Base-by-base conservation (phyloP, 1,140 invertebrate genomes). In the Bombus waltoni region DNA sequence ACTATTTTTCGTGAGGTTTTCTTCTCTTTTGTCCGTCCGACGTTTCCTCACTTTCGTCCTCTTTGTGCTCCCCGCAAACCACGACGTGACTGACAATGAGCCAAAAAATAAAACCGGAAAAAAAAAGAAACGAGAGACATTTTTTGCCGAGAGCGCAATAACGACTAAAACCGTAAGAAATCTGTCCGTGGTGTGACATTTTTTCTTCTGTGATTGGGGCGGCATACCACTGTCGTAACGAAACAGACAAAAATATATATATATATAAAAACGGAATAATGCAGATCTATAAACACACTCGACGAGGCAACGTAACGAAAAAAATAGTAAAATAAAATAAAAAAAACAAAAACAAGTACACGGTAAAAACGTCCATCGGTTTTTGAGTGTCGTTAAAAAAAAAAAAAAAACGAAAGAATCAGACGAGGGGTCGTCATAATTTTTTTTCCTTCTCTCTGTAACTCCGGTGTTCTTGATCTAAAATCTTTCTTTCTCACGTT, bases 141-240 rank as follows among this genome's bases (percentile, higher is more conserved):
- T 89, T 91, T 94, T 94, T 92, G 81, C 90, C 88, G 93, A 93
- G 92, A 93, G 92, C 92, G 89, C 90, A 89, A 88, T 92, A 88
- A 81, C 78, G 75, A 77, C 13, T 88, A 80, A 92, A 88, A 92
- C 85, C 90, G 90, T 93, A 93, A 94, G 93, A 92, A 90, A 92
- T 79, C 89, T 93, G 90, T 95, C 91, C 93, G 93, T 94, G 89
- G 92, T 96, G 96, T 97, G 96, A 96, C 96, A 96, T 96, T 96
- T 96, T 96, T 96, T 96, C 95, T 95, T 96, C 95, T 97, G 96
- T 97, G 96, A 96, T 96, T 96, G 96, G 96, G 96, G 96, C 96
- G 95, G 95, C 96, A 96, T 96, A 96, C 96, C 95, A 94, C 89
- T 94, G 90, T 93, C 92, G 89, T 92, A 86, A 90, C 89, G 89